Evolutionary conservation across 30 jellyfish, hydroid and myxozoan species (phyloP).

Genomic region (Hydractinia symbiolongicarpus): DNA sequence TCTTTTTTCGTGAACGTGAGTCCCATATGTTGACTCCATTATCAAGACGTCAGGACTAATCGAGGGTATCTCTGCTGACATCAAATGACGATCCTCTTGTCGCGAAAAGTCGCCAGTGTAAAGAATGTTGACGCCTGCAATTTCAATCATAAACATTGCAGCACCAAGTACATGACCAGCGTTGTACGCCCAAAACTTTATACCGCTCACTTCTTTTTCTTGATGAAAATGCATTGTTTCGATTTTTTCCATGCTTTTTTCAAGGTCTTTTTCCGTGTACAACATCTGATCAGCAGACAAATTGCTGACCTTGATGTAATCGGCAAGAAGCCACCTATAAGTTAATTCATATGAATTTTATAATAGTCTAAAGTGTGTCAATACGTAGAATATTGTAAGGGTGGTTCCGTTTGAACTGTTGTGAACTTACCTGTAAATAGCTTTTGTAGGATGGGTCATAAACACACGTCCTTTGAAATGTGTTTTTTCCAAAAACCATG

Average conservation of each 20-base stretch:
- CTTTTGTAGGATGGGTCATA: constrained; percentile 99
- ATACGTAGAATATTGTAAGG: neutral
- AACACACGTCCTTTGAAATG: constrained; percentile 99
- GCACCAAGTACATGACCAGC: constrained; percentile 99
- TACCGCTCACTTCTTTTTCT: constrained; percentile 96
- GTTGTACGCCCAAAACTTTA: constrained; percentile 93
- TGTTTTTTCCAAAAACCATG: constrained; percentile 99
- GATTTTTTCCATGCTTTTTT: constrained; percentile 90
- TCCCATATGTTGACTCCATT: constrained; percentile 99
- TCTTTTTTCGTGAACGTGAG: constrained; percentile 95
- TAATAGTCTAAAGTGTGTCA: neutral
- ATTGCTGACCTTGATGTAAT: constrained; percentile 92
- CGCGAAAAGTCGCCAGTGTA: constrained; percentile 99
- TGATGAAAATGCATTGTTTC: constrained; percentile 98
- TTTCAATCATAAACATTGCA: constrained; percentile 97
- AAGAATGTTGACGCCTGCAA: constrained; percentile 98
- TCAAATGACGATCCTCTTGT: constrained; percentile 98
- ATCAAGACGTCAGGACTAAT: constrained; percentile 94
- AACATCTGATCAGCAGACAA: constrained; percentile 92
- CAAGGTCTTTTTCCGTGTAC: constrained; percentile 92
- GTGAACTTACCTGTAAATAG: constrained; percentile 76
- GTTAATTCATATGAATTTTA: neutral
- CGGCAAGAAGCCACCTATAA: constrained; percentile 95
- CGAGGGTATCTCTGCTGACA: constrained; percentile 98
- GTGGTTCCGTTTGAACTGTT: neutral